phyloP scores from a whole-genome alignment of 2,888 invertebrate genomes.

The Clunio marinus region DNA sequence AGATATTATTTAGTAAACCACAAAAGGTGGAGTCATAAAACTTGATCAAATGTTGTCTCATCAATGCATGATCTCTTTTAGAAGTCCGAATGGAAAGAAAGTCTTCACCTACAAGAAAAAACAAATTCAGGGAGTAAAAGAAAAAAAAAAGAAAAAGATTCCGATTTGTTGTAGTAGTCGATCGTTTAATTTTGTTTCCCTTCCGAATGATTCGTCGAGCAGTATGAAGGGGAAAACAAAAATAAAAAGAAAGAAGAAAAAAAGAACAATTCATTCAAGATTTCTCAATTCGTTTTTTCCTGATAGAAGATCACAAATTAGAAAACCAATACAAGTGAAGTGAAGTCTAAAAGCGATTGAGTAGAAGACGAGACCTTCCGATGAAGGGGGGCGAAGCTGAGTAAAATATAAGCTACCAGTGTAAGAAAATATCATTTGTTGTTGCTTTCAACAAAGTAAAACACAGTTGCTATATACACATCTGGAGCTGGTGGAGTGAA shows the following conservation, averaged over 20 bases:
- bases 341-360: neutral
- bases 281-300: neutral
- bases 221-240: slow-evolving; percentile 25
- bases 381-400: slow-evolving; percentile 19
- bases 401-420: slow-evolving; percentile 29
- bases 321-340: neutral
- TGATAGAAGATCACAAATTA: neutral
- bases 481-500: neutral
- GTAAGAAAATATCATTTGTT: slow-evolving; percentile 1
- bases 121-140: slow-evolving; percentile 27
- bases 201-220: slow-evolving; percentile 14
- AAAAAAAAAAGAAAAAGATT: neutral
- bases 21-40: slow-evolving; percentile 36
- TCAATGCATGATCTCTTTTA: slow-evolving; percentile 20
- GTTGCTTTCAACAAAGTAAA: slow-evolving; percentile 26
- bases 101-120: neutral
- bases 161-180: slow-evolving; percentile 20
- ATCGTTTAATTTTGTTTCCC: slow-evolving; percentile 15
- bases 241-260: neutral
- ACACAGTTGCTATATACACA: neutral
- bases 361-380: neutral
- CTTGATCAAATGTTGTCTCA: no score
- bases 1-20: slow-evolving; percentile 12
- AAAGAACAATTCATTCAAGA: slow-evolving; percentile 9
- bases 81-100: no score